phyloP scores from a whole-genome alignment of 2,888 invertebrate species.

The Sphaerophoria taeniata region DNA sequence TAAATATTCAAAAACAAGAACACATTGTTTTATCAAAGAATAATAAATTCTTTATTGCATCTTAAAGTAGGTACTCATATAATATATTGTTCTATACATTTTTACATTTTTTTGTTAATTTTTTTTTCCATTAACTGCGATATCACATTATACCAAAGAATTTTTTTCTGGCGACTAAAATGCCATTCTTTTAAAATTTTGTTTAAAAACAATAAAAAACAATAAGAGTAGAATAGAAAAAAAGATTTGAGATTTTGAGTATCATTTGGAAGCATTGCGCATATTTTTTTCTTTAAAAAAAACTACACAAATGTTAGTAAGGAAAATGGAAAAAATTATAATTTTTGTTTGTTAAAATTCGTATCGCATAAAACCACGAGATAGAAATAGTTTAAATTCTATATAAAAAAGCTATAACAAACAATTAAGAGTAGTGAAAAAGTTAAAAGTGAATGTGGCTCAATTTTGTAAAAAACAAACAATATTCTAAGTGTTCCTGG shows the following conservation, averaged over 20 bases:
- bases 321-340: background rate
- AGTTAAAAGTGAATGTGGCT: constrained; percentile 49
- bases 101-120: constrained; percentile 75
- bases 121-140: constrained; percentile 77
- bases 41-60: constrained; percentile 82
- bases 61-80: constrained; percentile 76
- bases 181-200: constrained; percentile 6
- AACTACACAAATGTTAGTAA: constrained; percentile 54
- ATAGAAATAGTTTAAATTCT: constrained; percentile 45
- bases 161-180: constrained; percentile 51
- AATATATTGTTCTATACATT: constrained; percentile 77
- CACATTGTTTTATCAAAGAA: constrained; percentile 78
- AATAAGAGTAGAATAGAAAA: constrained; percentile 10
- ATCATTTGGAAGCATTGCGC: constrained; percentile 63
- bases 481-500: constrained; percentile 76
- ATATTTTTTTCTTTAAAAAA: constrained; percentile 11
- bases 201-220: constrained; percentile 22
- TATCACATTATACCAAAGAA: constrained; percentile 82
- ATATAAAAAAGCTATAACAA: constrained; percentile 9
- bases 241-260: constrained; percentile 46
- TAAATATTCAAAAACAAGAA: constrained; percentile 30
- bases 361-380: constrained; percentile 67
- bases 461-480: constrained; percentile 37
- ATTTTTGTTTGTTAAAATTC: constrained; percentile 46
- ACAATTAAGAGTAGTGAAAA: constrained; percentile 53